Evolutionary conservation across 2,888 invertebrate species (phyloP).

Genomic region (Heliconius charithonia): DNA sequence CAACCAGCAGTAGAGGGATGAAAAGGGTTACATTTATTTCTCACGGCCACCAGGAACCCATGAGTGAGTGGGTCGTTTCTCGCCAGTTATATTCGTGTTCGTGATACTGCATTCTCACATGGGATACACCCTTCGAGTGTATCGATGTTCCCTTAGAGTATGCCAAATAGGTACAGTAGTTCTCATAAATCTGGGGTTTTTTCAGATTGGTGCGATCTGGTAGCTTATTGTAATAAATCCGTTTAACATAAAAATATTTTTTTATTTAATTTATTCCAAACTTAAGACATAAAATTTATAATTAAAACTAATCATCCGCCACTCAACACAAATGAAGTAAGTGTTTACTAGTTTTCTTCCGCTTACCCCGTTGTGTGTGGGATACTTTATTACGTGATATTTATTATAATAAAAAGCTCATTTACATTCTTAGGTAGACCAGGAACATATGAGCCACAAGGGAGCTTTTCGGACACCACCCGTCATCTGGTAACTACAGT

Average conservation of each 20-base stretch:
- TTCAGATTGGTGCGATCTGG: too few relatives aligned
- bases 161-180: neutral
- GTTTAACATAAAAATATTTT: too few relatives aligned
- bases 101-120: neutral
- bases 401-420: neutral
- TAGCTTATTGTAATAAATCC: too few relatives aligned
- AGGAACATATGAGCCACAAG: neutral
- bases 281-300: too few relatives aligned
- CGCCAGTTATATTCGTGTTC: too few relatives aligned
- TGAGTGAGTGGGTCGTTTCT: neutral
- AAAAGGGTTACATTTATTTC: slow-evolving; percentile 11
- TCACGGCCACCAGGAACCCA: slow-evolving; percentile 16
- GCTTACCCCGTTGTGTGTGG: too few relatives aligned
- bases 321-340: too few relatives aligned
- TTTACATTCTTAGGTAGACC: slow-evolving; percentile 13
- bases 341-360: too few relatives aligned
- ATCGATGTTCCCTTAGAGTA: neutral
- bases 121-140: neutral
- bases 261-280: too few relatives aligned
- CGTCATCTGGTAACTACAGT: neutral
- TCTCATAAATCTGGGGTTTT: too few relatives aligned
- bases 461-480: neutral
- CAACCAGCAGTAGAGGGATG: neutral
- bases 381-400: too few relatives aligned
- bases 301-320: too few relatives aligned